Percentiles rank a stretch among this genome's conserved stretches.
phyloP scores from a whole-genome alignment of 1,140 invertebrate species.

The Ips nitidus region DNA sequence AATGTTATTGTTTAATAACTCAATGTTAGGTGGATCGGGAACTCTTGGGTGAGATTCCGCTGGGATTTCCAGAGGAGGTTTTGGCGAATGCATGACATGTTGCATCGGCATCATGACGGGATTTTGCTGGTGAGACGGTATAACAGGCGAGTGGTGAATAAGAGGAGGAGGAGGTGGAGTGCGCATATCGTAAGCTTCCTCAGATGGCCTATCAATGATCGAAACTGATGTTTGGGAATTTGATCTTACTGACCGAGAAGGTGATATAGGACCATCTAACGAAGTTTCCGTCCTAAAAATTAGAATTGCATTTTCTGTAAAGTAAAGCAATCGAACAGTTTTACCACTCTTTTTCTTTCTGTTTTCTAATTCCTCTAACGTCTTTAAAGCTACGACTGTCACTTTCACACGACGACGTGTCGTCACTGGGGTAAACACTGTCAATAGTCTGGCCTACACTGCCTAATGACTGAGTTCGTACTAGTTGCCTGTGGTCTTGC shows the following conservation, averaged over 20 bases:
- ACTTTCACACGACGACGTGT: constrained; percentile 49
- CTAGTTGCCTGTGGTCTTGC: constrained; percentile 56
- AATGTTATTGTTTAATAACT: constrained; percentile 57
- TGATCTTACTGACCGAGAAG: constrained; percentile 33
- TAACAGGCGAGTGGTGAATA: constrained; percentile 22
- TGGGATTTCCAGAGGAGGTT: constrained; percentile 47
- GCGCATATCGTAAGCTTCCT: constrained; percentile 47
- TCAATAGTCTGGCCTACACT: constrained; percentile 59
- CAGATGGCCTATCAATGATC: constrained; percentile 10
- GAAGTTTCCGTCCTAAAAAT: constrained; percentile 54
- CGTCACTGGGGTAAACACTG: constrained; percentile 48
- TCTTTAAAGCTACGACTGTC: constrained; percentile 48
- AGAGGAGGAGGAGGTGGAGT: constrained; percentile 31
- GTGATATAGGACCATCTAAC: constrained; percentile 54
- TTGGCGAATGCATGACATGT: constrained; percentile 40
- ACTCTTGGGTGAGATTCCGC: constrained; percentile 48
- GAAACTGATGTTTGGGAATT: constrained; percentile 49
- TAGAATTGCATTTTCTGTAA: background rate
- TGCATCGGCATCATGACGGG: background rate
- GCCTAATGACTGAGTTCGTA: constrained; percentile 63
- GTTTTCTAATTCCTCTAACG: constrained; percentile 41
- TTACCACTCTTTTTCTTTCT: constrained; percentile 55
- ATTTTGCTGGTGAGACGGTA: constrained; percentile 42
- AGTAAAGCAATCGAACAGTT: background rate
- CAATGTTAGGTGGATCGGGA: constrained; percentile 48